Conservation (phyloP, 35 echinoderm and acorn worm genomes). For the Apostichopus japonicus region DNA sequence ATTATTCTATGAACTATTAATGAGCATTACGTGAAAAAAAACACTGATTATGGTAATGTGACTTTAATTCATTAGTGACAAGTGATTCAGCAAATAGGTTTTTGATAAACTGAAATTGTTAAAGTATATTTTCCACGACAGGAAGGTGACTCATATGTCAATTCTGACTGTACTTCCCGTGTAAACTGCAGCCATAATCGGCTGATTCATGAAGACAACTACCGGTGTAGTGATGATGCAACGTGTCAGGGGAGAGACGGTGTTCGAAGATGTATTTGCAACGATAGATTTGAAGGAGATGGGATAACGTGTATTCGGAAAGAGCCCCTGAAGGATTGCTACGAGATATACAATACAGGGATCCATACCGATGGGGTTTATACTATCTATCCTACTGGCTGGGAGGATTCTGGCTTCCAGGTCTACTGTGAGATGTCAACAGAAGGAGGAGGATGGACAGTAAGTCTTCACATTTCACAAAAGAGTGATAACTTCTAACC, state of each 20-base stretch:
- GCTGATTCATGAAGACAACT: background rate
- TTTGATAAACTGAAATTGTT: no score
- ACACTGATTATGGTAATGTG: no score
- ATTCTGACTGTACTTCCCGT: no score
- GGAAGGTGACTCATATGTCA: no score
- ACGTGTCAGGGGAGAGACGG: background rate
- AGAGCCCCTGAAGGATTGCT: background rate
- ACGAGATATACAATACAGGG: background rate
- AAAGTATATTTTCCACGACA: no score
- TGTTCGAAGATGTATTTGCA: background rate
- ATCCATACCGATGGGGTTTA: background rate
- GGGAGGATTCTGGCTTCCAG: conserved; percentile 1
- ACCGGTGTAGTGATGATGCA: background rate
- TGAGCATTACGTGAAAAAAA: no score
- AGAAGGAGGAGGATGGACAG: conserved; percentile 30
- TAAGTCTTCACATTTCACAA: background rate
- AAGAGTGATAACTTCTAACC: no score
- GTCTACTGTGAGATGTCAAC: conserved; percentile 38
- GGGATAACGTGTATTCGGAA: background rate
- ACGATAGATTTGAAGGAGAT: background rate
- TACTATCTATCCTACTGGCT: background rate
- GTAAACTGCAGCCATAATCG: no score
- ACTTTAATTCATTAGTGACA: no score
- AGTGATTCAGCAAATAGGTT: no score
- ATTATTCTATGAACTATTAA: no score